These are phyloP conservation scores for Nematopogon swammerdamellus DNA, from an alignment of 2,888 invertebrate genomes.

Conservation along the genomic window DNA sequence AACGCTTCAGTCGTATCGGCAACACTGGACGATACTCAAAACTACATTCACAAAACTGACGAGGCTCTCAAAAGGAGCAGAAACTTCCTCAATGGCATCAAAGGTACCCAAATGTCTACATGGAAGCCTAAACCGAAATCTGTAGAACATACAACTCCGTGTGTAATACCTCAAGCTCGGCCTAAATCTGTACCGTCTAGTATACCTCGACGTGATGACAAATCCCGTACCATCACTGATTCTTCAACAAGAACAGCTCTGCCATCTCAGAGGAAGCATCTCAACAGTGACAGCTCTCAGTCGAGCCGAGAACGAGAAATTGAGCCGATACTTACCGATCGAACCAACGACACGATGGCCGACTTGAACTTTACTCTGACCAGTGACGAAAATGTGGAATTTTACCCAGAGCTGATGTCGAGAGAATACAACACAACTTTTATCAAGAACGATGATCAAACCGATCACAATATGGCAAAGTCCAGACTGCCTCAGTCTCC, in stretches of 20 bases:
- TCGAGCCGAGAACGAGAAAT: constrained; percentile 20
- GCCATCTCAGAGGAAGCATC: background rate
- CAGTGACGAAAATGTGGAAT: constrained; percentile 23
- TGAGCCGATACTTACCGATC: constrained; percentile 37
- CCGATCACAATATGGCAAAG: background rate
- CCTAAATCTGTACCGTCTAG: background rate
- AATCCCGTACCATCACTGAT: background rate
- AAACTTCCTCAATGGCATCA: constrained; percentile 22
- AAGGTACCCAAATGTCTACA: constrained; percentile 2
- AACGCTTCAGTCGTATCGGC: constrained; percentile 22
- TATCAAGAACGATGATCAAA: background rate
- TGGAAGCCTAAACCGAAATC: constrained; percentile 14
- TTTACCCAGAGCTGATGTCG: background rate
- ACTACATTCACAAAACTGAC: constrained; percentile 33
- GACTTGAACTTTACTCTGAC: constrained; percentile 46
- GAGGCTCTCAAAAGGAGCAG: constrained; percentile 33
- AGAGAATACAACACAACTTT: background rate
- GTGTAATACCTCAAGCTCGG: background rate
- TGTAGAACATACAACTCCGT: background rate
- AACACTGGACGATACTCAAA: constrained; percentile 29
- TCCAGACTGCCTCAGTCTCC: background rate
- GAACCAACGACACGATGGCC: constrained; percentile 49
- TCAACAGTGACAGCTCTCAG: background rate
- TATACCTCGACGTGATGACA: background rate
- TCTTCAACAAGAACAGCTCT: background rate